A percentile compares a stretch with the other conserved stretches of the same genome.
phyloP scores from a whole-genome alignment of 2,888 invertebrate genomes.

The Drosophila austrosaltans region DNA sequence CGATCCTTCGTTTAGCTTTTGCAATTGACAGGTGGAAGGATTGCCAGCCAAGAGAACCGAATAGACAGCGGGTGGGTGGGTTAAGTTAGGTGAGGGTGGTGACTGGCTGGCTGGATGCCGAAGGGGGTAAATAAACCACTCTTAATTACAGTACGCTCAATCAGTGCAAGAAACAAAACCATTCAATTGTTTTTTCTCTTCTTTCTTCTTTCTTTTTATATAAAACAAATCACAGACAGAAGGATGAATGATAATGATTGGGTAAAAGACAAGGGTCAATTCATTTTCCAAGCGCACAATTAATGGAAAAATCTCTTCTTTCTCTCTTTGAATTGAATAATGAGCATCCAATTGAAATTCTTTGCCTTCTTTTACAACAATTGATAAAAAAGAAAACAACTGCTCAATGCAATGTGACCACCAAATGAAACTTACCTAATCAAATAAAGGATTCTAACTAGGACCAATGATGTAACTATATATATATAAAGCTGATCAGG shows the following conservation, averaged over 20 bases:
- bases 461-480: no score
- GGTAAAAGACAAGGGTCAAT: conserved; percentile 12
- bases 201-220: no score
- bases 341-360: background rate
- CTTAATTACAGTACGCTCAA: conserved; percentile 35
- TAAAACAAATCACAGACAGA: conserved; percentile 16
- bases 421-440: no score
- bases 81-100: background rate
- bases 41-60: background rate
- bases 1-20: conserved; percentile 22
- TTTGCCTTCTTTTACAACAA: no score
- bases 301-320: background rate
- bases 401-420: no score
- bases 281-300: conserved; percentile 1
- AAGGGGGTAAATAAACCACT: conserved; percentile 12
- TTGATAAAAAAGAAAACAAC: no score
- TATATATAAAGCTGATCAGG: no score
- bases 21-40: conserved; percentile 70
- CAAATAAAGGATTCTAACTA: no score
- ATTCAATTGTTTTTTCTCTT: background rate
- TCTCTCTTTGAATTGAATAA: background rate
- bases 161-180: conserved; percentile 23
- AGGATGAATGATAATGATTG: background rate
- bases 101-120: background rate
- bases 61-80: background rate